Conservation (phyloP, 2,113 vertebrate genomes). For the Pollachius pollachius region DNA sequence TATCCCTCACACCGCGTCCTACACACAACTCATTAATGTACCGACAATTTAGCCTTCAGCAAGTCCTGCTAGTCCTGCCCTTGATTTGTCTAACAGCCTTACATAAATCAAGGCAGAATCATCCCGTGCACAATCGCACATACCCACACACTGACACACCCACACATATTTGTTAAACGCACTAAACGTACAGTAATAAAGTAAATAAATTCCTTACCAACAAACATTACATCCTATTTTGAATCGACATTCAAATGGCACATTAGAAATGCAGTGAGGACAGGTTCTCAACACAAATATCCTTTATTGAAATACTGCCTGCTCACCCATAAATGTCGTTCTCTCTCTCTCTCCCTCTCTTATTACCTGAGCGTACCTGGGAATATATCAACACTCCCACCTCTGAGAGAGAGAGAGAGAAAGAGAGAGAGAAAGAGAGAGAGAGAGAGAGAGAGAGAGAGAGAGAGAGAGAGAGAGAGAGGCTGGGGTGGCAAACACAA, state of each 20-base stretch:
- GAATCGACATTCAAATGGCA: not conserved
- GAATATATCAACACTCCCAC: conserved; percentile 5
- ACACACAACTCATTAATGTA: not conserved
- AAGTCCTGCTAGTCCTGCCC: not conserved
- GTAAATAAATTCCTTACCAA: conserved; percentile 18
- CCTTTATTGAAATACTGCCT: not conserved
- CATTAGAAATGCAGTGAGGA: conserved; percentile 13
- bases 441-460: no score
- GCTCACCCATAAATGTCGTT: no score
- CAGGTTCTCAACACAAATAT: not conserved
- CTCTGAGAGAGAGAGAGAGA: not conserved
- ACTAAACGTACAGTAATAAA: not conserved
- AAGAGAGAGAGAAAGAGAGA: not conserved
- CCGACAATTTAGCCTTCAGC: not conserved
- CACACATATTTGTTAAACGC: not conserved
- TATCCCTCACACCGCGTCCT: not conserved
- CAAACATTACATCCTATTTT: not conserved
- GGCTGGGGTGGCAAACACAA: not conserved
- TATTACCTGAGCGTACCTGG: not conserved
- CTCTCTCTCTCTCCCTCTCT: not conserved
- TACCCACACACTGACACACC: not conserved
- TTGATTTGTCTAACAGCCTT: not conserved
- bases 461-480: no score
- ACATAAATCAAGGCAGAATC: not conserved
- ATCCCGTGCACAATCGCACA: not conserved